A percentile compares a stretch with the other conserved stretches of the same genome.
phyloP scores from a whole-genome alignment of 2,113 vertebrate genomes.

The Pseudorhombus dupliciocellatus region DNA sequence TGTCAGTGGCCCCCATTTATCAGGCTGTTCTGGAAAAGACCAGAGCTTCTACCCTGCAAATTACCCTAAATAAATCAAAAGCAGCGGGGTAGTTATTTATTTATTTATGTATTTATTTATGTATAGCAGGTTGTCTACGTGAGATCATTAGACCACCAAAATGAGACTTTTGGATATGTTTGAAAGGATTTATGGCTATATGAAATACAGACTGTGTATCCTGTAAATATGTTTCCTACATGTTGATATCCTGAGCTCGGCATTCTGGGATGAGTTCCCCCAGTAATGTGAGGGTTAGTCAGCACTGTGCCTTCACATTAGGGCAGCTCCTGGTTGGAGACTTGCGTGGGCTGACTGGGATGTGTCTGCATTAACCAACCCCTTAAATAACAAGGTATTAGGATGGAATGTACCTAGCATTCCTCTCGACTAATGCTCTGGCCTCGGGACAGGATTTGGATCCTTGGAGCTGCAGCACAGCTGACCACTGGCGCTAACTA shows the following conservation, averaged over 20 bases:
- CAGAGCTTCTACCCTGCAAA: conserved; percentile 1
- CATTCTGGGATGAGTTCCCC: not conserved
- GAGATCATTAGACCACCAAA: conserved; percentile 4
- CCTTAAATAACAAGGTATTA: not conserved
- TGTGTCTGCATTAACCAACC: not conserved
- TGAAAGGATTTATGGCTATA: conserved; percentile 2
- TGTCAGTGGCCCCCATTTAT: conserved; percentile 51
- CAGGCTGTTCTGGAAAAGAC: conserved; percentile 27
- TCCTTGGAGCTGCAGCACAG: conserved; percentile 13
- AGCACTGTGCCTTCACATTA: not conserved
- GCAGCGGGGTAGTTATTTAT: too few species aligned
- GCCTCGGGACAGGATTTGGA: conserved; percentile 6
- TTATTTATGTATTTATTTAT: too few species aligned
- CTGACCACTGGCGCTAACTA: conserved; percentile 8
- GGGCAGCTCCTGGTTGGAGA: not conserved
- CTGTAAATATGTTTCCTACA: not conserved
- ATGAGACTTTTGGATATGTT: not conserved
- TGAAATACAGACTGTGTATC: conserved; percentile 3
- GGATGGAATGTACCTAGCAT: not conserved
- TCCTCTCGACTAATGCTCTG: not conserved
- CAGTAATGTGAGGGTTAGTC: not conserved
- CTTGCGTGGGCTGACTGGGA: not conserved
- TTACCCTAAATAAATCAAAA: conserved; percentile 37
- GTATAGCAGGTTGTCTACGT: too few species aligned
- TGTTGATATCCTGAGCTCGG: not conserved